Base-by-base conservation (phyloP, 2,797 vertebrate genomes). In the Kryptopterus vitreolus region DNA sequence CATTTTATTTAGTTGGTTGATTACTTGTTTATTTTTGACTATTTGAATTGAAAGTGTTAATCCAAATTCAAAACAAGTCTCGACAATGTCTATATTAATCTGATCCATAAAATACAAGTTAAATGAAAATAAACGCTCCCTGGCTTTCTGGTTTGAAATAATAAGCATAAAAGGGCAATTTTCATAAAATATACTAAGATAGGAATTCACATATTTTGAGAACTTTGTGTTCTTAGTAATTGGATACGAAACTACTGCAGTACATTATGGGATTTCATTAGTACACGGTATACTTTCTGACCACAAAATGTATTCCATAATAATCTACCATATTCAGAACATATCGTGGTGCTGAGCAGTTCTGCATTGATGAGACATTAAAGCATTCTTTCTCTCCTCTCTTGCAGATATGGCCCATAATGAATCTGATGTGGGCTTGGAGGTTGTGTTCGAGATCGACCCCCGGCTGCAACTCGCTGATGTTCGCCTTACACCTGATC, bases 381-480 rank as follows among this genome's bases (percentile, higher is more conserved):
- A 83, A 63, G 53, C 83, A 43, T 69, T 76, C 80, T 58, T 84
- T 52, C 35, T 48, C 74, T 65, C 11, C 73, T 52, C 29, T 85
- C 85, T 82, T 84, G 13, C 85, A 86, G 85, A 78, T 79, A 92
- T 92, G 92, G 91, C 78, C 78, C 87, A 91, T 74, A 94, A 94
- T 53, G 50, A 86, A 78, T 90, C 93, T 66, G 91, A 92, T 8
- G 66, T 89, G 63, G 88, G 84, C 77, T 91, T 91, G 89, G 92
- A 92, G 20, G 92, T 93, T 83, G 91, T 91, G 73, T 92, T 92
- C 6, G 92, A 91, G 35, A 85, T 83, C 29, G 88, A 90, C 15
- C 80, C 88, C 61, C 81, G 90, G 68, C 0, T 89, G 80, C 89
- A 93, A 72, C 87, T 85, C 29, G 70, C 83, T 78, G 87, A 85